phyloP scores from a whole-genome alignment of 2,113 vertebrate species.

The Nestor notabilis region DNA sequence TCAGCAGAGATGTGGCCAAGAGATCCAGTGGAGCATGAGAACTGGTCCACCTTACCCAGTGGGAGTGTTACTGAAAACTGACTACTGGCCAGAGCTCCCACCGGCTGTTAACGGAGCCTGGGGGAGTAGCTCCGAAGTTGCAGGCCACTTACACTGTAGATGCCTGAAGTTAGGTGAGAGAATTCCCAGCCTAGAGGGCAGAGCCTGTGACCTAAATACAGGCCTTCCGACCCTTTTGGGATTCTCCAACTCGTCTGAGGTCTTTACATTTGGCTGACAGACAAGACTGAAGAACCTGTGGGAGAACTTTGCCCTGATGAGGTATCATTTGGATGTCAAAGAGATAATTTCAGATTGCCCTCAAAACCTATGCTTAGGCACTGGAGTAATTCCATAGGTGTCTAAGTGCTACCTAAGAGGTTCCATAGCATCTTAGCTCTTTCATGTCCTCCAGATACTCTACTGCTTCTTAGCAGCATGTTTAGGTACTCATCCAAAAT shows the following conservation, averaged over 20 bases:
- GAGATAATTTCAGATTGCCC: background rate
- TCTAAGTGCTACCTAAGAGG: background rate
- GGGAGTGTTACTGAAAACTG: background rate
- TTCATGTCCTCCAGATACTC: background rate
- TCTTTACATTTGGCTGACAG: background rate
- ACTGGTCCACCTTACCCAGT: background rate
- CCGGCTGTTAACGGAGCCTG: background rate
- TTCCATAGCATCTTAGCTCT: background rate
- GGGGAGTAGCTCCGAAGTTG: background rate
- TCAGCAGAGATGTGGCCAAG: background rate
- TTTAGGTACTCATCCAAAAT: background rate
- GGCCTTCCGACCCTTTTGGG: background rate
- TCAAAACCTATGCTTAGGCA: background rate
- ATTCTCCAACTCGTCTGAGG: background rate
- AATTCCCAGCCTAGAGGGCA: background rate
- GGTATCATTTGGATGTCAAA: background rate
- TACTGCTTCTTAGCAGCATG: background rate
- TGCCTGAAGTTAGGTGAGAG: background rate
- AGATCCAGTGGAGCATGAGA: background rate
- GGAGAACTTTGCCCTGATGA: background rate
- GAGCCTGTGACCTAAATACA: background rate
- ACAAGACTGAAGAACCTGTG: background rate
- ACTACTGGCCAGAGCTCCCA: background rate
- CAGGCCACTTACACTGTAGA: background rate
- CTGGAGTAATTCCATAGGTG: background rate